phyloP scores from a whole-genome alignment of 1,140 invertebrate genomes.

The Adelges cooleyi region DNA sequence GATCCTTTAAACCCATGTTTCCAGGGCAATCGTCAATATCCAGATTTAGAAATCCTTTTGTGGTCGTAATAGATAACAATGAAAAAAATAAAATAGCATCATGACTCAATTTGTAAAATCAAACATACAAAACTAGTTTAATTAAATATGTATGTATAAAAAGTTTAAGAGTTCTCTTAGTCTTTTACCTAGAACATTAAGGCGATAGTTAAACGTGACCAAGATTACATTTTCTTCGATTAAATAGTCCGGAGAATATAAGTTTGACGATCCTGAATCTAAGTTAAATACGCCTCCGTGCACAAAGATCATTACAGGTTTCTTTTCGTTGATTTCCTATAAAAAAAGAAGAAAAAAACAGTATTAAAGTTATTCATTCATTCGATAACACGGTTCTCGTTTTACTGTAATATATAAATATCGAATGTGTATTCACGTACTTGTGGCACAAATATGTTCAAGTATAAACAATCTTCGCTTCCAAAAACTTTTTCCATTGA shows the following conservation, averaged over 20 bases:
- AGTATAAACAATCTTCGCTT: too few relatives aligned
- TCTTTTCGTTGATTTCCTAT: not conserved
- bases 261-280: conserved; percentile 44
- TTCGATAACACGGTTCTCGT: too few relatives aligned
- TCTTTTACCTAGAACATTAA: conserved; percentile 45
- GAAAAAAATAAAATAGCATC: too few relatives aligned
- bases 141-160: not conserved
- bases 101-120: not conserved
- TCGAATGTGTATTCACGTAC: too few relatives aligned
- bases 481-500: too few relatives aligned
- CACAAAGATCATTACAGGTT: conserved; percentile 52
- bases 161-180: too few relatives aligned
- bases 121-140: not conserved
- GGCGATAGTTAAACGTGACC: conserved; percentile 68
- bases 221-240: conserved; percentile 61
- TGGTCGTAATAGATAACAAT: too few relatives aligned
- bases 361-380: too few relatives aligned
- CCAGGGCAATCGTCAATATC: conserved; percentile 51
- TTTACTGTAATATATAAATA: too few relatives aligned
- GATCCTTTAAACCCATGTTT: conserved; percentile 64
- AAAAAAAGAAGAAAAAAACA: too few relatives aligned
- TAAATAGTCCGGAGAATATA: conserved; percentile 54
- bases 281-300: conserved; percentile 48
- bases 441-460: too few relatives aligned
- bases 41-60: conserved; percentile 44